Base-by-base conservation (phyloP, 2,113 vertebrate species). In the Austrofundulus limnaeus region DNA sequence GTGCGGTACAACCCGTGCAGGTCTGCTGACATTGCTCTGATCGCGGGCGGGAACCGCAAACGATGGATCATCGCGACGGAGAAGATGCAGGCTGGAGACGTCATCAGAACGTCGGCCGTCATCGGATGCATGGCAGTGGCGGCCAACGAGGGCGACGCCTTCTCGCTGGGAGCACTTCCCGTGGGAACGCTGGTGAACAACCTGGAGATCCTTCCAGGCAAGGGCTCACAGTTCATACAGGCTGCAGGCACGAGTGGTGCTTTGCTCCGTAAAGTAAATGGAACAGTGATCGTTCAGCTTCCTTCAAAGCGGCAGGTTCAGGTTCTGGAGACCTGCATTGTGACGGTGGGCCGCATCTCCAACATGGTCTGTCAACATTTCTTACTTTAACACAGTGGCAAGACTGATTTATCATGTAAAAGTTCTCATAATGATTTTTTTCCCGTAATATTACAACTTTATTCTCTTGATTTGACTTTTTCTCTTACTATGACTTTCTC, bases 281-380 rank as follows among this genome's bases (percentile, higher is more conserved):
- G 95, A 55, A 97, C 96, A 0, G 97, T 90, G 24, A 94, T 99
- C 0, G 90, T 98, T 55, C 97, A 98, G 89, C 92, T 99, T 55
- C 97, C 97, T 0, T 99, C 97, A 0, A 99, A 98, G 89, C 95
- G 92, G 61, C 96, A 98, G n/a, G 93, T 99, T 79, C 95, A 99
- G 96, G 96, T 99, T 8, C 62, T 92, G 84, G 97, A 98, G 85
- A 94, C 93, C 0, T 99, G 97, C 0, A 86, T 94, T 21, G 97
- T 92, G 13, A 99, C 95, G 0, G 96, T 99, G 48, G 97, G 97
- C 15, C 93, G 96, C 0, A 94, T 99, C 0, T 99, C 97, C 51
- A 98, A 98, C 0, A 34, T 95, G 0, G 90, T n/a, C n/a, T n/a
- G n/a, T n/a, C n/a, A n/a, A n/a, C n/a, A n/a, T n/a, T n/a, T n/a